Base-by-base conservation (phyloP, 2,113 vertebrate species). In the Bujurquina vittata region DNA sequence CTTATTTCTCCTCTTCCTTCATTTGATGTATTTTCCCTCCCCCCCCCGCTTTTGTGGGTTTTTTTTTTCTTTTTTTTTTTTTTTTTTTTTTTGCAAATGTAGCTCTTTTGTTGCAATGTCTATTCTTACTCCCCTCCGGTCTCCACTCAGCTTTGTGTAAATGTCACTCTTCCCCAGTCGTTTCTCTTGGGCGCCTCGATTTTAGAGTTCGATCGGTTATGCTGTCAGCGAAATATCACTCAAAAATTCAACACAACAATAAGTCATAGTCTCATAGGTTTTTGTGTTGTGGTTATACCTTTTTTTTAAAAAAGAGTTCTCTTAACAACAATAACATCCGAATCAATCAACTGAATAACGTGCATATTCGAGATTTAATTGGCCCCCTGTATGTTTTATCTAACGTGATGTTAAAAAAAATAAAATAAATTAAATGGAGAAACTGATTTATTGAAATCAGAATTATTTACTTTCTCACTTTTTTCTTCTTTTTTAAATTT, bases 61-160 rank as follows among this genome's bases (percentile, higher is more conserved):
- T 54, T 79, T 69, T 40, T 20, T 35, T 69, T 8, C 33, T 59
- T 20, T 83, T 80, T 8, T 9, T 65, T 2, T 0, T 65, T 14
- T 0, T 26, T 37, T 77, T n/a, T 56, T 26, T 67, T 33, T 26
- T 83, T 82, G 63, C 85, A 85, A 87, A 87, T 88, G 62, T 80
- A 62, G 69, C 73, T 88, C 86, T 88, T 93, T 92, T 91, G 90
- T 91, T 92, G 77, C 62, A 65, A 84, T 82, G 86, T 88, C 87
- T 87, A 67, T 89, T 87, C 81, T 81, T 75, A 75, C 87, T 89
- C 87, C 86, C 76, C 88, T 87, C 65, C 81, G 65, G 77, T 81
- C 90, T 88, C 84, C 87, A 89, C 88, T 91, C 91, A 86, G 89
- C 91, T 94, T 93, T 91, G 92, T 92, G 87, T 78, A 91, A 92